A percentile compares a stretch with the other conserved stretches of the same genome.
phyloP scores from a whole-genome alignment of 2,888 invertebrate genomes.

The Cephonodes hylas region DNA sequence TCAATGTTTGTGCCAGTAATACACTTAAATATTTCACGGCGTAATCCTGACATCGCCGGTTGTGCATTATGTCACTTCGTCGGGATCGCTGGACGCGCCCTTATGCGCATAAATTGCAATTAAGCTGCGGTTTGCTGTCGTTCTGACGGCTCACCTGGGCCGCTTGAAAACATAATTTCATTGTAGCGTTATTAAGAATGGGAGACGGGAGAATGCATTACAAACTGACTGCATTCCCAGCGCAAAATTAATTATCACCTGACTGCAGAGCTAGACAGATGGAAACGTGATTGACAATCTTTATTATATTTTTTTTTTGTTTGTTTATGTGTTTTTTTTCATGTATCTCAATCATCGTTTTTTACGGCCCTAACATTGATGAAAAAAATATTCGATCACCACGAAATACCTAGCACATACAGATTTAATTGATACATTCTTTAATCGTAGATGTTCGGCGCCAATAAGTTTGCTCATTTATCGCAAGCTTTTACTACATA shows the following conservation, averaged over 20 bases:
- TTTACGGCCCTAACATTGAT: no score
- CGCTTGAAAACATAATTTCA: slow-evolving; percentile 20
- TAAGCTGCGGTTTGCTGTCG: slow-evolving; percentile 30
- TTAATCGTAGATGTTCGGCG: no score
- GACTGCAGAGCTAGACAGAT: background rate
- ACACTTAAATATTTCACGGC: background rate
- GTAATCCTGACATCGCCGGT: background rate
- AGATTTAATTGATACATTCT: no score
- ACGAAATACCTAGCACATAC: no score
- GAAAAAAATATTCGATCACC: no score
- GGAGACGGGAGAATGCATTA: background rate
- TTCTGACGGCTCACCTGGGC: slow-evolving; percentile 5
- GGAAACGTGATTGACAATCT: background rate
- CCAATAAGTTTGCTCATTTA: no score
- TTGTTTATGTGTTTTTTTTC: no score
- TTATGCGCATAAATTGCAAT: slow-evolving; percentile 41
- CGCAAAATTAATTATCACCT: background rate
- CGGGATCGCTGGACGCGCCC: slow-evolving; percentile 18
- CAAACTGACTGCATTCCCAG: background rate
- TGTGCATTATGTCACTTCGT: slow-evolving; percentile 13
- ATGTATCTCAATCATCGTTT: no score
- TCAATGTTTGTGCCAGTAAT: no score
- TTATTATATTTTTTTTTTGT: background rate
- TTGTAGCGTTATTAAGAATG: slow-evolving; percentile 22
- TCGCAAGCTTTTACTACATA: no score